These are phyloP conservation scores for Nothocercus julius DNA, from an alignment of 2,113 vertebrate genomes.

Conservation along the genomic window DNA sequence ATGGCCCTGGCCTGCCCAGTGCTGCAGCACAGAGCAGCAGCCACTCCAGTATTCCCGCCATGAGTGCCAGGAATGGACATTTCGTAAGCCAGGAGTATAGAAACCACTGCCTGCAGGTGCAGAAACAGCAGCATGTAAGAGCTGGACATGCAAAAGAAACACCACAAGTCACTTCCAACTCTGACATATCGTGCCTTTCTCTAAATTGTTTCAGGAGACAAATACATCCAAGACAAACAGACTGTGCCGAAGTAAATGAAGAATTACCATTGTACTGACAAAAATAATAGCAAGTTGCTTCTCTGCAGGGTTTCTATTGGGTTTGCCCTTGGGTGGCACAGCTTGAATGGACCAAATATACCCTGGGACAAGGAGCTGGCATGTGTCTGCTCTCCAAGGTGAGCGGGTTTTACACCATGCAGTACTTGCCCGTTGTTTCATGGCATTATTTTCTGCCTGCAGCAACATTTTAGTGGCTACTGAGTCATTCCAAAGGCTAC, in stretches of 20 bases:
- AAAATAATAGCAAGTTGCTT: not conserved
- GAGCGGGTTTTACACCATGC: not conserved
- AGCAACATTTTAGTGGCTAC: not conserved
- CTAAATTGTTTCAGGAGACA: not conserved
- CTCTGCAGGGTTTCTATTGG: not conserved
- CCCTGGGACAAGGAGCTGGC: not conserved
- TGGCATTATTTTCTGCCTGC: not conserved
- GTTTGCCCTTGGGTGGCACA: not conserved
- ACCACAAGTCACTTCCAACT: not conserved
- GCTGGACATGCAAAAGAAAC: not conserved
- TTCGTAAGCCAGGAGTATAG: not conserved
- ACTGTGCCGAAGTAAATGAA: not conserved
- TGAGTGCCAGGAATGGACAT: not conserved
- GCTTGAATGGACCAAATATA: not conserved
- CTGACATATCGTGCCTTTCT: not conserved
- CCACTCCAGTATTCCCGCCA: not conserved
- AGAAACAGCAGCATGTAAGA: not conserved
- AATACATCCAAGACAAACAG: rapidly evolving
- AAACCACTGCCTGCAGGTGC: rapidly evolving
- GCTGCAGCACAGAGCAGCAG: not conserved
- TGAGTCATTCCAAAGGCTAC: not conserved
- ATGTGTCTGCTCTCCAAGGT: not conserved
- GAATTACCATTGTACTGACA: not conserved
- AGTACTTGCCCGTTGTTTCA: not conserved
- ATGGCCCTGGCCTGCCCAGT: not conserved